Evolutionary conservation across 2,797 vertebrate genomes (phyloP), one percentile per base, ranked within the genome.

Genomic region (Hippocampus kuda): DNA sequence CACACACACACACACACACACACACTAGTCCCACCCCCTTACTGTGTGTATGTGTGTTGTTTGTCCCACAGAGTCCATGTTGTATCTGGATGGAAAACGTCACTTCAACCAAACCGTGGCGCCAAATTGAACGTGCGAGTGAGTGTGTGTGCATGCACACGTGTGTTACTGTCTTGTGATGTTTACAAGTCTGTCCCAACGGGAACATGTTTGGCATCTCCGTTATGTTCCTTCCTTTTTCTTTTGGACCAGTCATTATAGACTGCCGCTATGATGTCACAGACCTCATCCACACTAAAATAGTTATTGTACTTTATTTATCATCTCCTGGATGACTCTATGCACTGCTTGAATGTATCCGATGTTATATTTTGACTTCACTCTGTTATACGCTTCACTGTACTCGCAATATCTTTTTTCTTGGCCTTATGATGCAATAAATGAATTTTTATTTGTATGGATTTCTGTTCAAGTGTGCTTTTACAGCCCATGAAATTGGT

Each of bases 81-180:
- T 98, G 70, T 99, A 95, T 81, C 90, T 99, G 86, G 96, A 99
- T 42, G 96, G 97, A 69, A 95, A 94, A 78, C 90, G 97, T 77
- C 97, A 98, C 88, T 98, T 98, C 24, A 83, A 90, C 77, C 83
- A 90, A 77, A 87, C 88, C 0, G 81, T 90, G 81, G 89, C 77
- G 7, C 49, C 49, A 51, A 22, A 42, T 54, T 88, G 81, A 70
- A 68, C 72, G 66, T 67, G 71, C 71, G 60, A 48, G 24, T 54
- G 41, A 30, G 61, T 66, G 16, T 51, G 42, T 54, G 53, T 70
- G 51, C 44, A 46, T 48, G 13, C 9, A 13, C 16, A 5, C 66
- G 54, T 60, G 54, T 63, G 53, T 53, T 20, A 20, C 18, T 51
- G 8, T 51, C 16, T 44, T 5, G 62, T 41, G 44, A 62, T 46